Evolutionary conservation across 2,888 invertebrate genomes (phyloP), one percentile per base, ranked within the genome.

Genomic region (Timema podura): DNA sequence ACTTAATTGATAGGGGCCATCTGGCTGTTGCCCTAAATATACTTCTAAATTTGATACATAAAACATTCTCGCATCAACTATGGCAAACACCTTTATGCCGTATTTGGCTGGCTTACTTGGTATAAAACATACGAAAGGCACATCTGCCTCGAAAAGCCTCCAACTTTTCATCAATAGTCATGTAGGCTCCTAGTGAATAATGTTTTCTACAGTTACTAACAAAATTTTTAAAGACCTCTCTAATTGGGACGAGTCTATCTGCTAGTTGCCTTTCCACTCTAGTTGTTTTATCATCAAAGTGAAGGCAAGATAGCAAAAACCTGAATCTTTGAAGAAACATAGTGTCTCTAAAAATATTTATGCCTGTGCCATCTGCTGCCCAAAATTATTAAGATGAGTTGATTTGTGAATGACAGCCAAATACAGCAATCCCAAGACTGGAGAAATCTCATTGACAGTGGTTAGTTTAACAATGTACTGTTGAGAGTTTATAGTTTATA

Each of bases 281-380:
- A 6, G 71, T 74, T 1, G 48, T 73, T 69, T 71, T 75, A 64
- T 75, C 72, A 71, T 75, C 74, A 61, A 75, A 73, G 65, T 71
- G 68, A 47, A 76, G 67, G 68, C 70, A 73, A 64, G 70, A 65
- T 46, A 71, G 70, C 16, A 73, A 69, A 59, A 73, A 75, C 16
- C 71, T 65, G 72, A 74, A 74, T 65, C 74, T 71, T 68, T 74
- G 70, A 70, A 69, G 71, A n/a, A 68, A 68, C 75, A 75, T 75
- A 30, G 67, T 64, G 57, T 73, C 70, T 69, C 73, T 71, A 68
- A 68, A 68, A 64, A 72, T 72, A 73, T 72, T 64, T 70, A 70
- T 73, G 57, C 74, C 72, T 61, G 73, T 73, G 46, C 68, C 73
- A 67, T 73, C 74, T 51, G 13, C 65, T 61, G 74, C 64, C 47